Evolutionary conservation across 2,797 vertebrate genomes (phyloP), one percentile per base, ranked within the genome.

Genomic region (Propithecus perrieri): DNA sequence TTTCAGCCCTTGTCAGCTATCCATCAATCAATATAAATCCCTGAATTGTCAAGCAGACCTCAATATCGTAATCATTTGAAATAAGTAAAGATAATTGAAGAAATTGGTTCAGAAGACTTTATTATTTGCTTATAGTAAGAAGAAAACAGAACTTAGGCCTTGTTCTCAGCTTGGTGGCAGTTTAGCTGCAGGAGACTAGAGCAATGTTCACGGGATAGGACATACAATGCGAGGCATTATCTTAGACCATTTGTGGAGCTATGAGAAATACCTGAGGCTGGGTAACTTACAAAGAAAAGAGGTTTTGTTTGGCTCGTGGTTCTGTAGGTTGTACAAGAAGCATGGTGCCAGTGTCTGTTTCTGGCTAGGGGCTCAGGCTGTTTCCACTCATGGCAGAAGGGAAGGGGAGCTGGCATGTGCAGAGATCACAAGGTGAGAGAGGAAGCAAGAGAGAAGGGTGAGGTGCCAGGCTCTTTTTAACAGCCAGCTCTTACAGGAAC

Each of bases 21-120:
- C 22, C 18, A 43, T 81, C 22, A 59, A 79, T 53, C 88, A 76
- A 9, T 48, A 71, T 22, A 95, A 91, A 89, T 43, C 28, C 10
- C 55, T 50, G n/a, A 85, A 61, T 48, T 80, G 50, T 89, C 53
- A 75, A 57, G 79, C n/a, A 92, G 33, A 85, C 43, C 24, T 85
- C 71, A 11, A 33, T 38, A 76, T 65, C 79, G 88, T 89, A 75
- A 72, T n/a, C 59, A 41, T 65, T 83, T 71, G 35, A 95, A 96
- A 93, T 74, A 88, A 78, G 24, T 85, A 59, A 89, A 96, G 46
- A 43, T 67, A 84, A 97, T 5, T 33, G 33, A 94, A 61, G 55
- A 50, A 87, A 76, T 78, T 30, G 9, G 20, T 81, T 8, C 78
- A 88, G 78, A 91, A 55, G 38, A 55, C 50, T 2, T 11, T 65